These are phyloP conservation scores for Colaptes auratus DNA, from an alignment of 2,113 vertebrate genomes.

Conservation along the genomic window DNA sequence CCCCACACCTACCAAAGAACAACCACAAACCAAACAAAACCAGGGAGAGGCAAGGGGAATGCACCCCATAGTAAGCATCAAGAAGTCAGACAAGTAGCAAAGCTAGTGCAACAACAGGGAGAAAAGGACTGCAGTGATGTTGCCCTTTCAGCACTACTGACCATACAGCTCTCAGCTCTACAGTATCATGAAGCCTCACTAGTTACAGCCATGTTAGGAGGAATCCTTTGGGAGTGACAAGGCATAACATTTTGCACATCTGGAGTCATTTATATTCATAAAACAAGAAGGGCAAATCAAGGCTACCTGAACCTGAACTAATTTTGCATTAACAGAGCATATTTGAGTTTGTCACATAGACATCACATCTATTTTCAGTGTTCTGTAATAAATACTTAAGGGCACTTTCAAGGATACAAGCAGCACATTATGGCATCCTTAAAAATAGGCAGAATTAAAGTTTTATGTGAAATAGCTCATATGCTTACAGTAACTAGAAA, in stretches of 20 bases:
- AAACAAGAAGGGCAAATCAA: background rate
- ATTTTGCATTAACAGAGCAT: background rate
- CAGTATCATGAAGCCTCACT: background rate
- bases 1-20: too few species aligned
- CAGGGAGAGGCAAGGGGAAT: accelerated
- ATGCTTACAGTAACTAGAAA: background rate
- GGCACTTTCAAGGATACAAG: background rate
- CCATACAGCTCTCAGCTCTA: background rate
- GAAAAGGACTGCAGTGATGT: background rate
- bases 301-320: background rate
- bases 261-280: background rate
- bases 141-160: background rate
- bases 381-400: background rate
- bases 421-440: background rate
- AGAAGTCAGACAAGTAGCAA: background rate
- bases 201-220: background rate
- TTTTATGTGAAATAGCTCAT: background rate
- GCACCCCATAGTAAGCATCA: background rate
- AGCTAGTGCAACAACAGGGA: background rate
- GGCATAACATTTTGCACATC: background rate
- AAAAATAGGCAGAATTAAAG: background rate
- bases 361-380: background rate
- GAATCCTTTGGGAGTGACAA: background rate
- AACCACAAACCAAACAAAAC: too few species aligned
- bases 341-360: background rate